phyloP scores from a whole-genome alignment of 2,888 invertebrate species.

The Leucophora obtusa region DNA sequence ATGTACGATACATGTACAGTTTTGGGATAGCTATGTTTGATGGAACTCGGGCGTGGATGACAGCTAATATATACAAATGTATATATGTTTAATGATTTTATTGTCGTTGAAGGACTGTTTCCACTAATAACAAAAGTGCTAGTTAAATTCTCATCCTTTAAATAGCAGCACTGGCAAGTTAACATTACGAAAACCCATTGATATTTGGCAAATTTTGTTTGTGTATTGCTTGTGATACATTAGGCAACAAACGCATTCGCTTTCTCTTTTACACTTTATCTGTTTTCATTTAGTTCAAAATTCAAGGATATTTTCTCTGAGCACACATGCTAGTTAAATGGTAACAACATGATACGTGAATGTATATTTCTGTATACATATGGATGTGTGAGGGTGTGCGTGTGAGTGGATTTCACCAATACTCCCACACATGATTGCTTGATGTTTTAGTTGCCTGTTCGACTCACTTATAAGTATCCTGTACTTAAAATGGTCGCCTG shows the following conservation, averaged over 20 bases:
- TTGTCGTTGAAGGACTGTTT: constrained; percentile 56
- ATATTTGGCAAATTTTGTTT: constrained; percentile 53
- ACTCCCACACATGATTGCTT: constrained; percentile 53
- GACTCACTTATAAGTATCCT: constrained; percentile 70
- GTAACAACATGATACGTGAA: constrained; percentile 37
- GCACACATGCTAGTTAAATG: constrained; percentile 49
- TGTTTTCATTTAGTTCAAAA: constrained; percentile 45
- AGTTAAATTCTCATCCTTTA: constrained; percentile 62
- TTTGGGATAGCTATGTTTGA: constrained; percentile 4
- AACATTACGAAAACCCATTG: constrained; percentile 41
- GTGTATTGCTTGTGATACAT: constrained; percentile 47
- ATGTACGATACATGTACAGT: neutral
- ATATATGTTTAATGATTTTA: constrained; percentile 30
- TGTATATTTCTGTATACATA: neutral
- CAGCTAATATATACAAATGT: neutral
- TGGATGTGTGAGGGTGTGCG: constrained; percentile 25
- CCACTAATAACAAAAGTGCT: constrained; percentile 56
- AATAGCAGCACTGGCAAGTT: constrained; percentile 39
- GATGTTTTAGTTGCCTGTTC: constrained; percentile 56
- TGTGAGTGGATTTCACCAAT: constrained; percentile 35
- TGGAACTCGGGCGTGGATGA: constrained; percentile 52
- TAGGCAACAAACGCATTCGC: constrained; percentile 43
- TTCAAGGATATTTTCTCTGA: constrained; percentile 56
- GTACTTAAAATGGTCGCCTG: constrained; percentile 75
- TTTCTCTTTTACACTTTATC: constrained; percentile 58